Evolutionary conservation across 1,140 invertebrate species (phyloP), one percentile per base, ranked within the genome.

Genomic region (Euura saliciscinereae): DNA sequence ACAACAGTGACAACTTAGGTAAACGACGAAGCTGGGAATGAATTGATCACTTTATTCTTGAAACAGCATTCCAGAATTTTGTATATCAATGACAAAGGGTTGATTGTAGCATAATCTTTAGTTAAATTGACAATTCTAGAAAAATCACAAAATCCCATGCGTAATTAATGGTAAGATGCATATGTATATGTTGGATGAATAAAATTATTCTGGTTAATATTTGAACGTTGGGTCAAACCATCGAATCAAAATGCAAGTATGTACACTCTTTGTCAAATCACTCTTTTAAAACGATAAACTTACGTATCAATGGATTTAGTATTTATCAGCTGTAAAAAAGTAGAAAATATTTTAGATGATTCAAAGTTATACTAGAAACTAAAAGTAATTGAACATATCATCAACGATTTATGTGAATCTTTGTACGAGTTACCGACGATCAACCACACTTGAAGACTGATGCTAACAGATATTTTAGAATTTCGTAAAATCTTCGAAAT

Each of bases 261-360:
- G 59, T 10, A 64, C 8, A 64, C 13, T 64, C 59, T 10, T 10
- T 64, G 8, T 64, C 72, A 64, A 74, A 72, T 10, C 28, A 69
- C 67, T 44, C 65, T 45, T 46, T 73, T 43, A n/a, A n/a, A 59
- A 71, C 45, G 45, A 70, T 65, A 71, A 68, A 80, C 78, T 83
- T 83, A 82, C 78, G 72, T 66, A 76, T 74, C 65, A 13, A 68
- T 72, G 71, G 44, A 51, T 73, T 77, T 75, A 83, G 10, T 70
- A 28, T 11, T 79, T 84, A 70, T 83, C 80, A 78, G 76, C 82
- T 84, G 80, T 77, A 83, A 83, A 67, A 75, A 45, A 75, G 74
- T 74, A 71, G 11, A 66, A 66, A 65, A 71, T 45, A 44, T 69
- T 8, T 70, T 13, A 44, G n/a, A 73, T 43, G 70, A 66, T 66